Base-by-base conservation (phyloP, 2,888 invertebrate species). In the Drosophila pseudotakahashii region DNA sequence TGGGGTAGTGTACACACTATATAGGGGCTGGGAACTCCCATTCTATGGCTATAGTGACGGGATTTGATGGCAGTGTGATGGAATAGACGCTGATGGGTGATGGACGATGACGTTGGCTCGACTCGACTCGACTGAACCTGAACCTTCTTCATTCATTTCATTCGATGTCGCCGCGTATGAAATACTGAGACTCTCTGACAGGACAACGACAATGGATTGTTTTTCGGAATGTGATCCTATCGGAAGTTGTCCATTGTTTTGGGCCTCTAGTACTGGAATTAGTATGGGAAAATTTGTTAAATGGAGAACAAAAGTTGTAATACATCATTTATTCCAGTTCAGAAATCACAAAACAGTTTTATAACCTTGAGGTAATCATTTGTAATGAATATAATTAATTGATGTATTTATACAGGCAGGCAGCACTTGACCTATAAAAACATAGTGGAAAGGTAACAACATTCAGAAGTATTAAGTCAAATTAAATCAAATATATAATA, bases 81-180 rank as follows among this genome's bases (percentile, higher is more conserved):
- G 53, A 39, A 53, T 41, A 67, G 72, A 62, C 60, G 54, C 64
- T 80, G 86, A 83, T 80, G 83, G 60, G 67, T 83, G 86, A 80
- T 76, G 81, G 83, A 54, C 78, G 75, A 68, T 81, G 81, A 75
- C 80, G 66, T 59, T 58, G 66, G 39, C 66, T 13, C 52, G 53
- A 41, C 42, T 45, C 52, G 53, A 45, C 42, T n/a, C n/a, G n/a
- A n/a, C n/a, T n/a, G n/a, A n/a, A n/a, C n/a, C n/a, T 45, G 19
- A 39, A 41, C 62, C 64, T 72, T 78, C 66, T 74, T 74, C 76
- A 77, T 72, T 73, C 66, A 81, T 78, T 78, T 77, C 73, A 67
- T 70, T 77, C 59, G 57, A 58, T 44, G 62, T 52, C 37, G 23
- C 42, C 44, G 60, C 42, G 42, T 44, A 63, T 63, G 52, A 54